These are phyloP conservation scores for Discoglossus pictus DNA, from an alignment of 2,797 vertebrate species.

Conservation along the genomic window DNA sequence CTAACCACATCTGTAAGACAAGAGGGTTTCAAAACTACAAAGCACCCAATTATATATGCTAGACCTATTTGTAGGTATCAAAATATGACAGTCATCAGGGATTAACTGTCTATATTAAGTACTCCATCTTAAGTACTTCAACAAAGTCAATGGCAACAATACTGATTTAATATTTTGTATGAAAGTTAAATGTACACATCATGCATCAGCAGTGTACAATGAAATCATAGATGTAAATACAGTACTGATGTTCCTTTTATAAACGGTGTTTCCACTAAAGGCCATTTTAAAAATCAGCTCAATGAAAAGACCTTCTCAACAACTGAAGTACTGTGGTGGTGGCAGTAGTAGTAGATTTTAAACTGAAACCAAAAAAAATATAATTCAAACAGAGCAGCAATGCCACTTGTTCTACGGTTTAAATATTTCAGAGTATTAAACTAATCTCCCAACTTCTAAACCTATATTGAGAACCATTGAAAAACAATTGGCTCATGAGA, in stretches of 20 bases:
- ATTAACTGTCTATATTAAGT: constrained; percentile 53
- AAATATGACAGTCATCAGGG: constrained; percentile 75
- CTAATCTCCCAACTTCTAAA: too few species aligned
- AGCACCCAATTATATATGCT: constrained; percentile 78
- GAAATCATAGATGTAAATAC: constrained; percentile 1
- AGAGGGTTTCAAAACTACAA: constrained; percentile 93
- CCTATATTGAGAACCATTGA: too few species aligned
- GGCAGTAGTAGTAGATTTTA: constrained; percentile 75
- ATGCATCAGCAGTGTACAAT: constrained; percentile 28
- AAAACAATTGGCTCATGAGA: too few species aligned
- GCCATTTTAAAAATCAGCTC: constrained; percentile 73
- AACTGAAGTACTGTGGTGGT: constrained; percentile 61
- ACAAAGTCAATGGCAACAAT: constrained; percentile 49
- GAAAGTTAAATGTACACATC: constrained; percentile 24
- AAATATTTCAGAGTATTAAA: too few species aligned
- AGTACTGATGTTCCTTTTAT: too few species aligned
- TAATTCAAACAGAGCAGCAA: too few species aligned
- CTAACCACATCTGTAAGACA: constrained; percentile 96
- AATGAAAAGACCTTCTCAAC: constrained; percentile 55
- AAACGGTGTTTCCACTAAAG: constrained; percentile 52
- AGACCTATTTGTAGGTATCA: constrained; percentile 68
- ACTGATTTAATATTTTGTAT: constrained; percentile 30
- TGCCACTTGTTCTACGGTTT: too few species aligned
- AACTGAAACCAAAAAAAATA: not conserved
- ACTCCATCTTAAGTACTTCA: constrained; percentile 62